phyloP scores from a whole-genome alignment of 2,888 invertebrate genomes.

The Sinotaia quadrata region DNA sequence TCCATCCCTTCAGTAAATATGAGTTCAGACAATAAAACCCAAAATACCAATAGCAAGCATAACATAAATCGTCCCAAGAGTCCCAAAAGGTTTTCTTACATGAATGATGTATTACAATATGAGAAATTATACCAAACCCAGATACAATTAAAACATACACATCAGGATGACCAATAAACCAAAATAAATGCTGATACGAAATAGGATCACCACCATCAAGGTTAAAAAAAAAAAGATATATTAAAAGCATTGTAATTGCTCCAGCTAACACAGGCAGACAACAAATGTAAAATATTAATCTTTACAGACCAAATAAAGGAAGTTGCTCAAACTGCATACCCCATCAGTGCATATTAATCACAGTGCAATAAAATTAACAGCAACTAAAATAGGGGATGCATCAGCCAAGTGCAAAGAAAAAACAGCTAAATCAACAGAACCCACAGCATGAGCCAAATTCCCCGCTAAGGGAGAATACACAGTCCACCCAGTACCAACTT shows the following conservation, averaged over 20 bases:
- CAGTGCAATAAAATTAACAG: slow-evolving; percentile 86
- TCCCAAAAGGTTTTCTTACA: slow-evolving; percentile 83
- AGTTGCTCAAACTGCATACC: slow-evolving; percentile 79
- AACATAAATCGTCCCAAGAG: slow-evolving; percentile 86
- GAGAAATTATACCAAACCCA: slow-evolving; percentile 86
- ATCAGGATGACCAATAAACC: slow-evolving; percentile 91
- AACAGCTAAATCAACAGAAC: slow-evolving; percentile 83
- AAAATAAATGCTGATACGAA: slow-evolving; percentile 87
- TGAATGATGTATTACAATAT: slow-evolving; percentile 79
- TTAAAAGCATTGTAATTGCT: slow-evolving; percentile 85
- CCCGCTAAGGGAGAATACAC: too few relatives aligned
- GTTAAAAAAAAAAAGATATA: slow-evolving; percentile 86
- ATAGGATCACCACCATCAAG: slow-evolving; percentile 86
- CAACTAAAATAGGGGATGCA: slow-evolving; percentile 79
- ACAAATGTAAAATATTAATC: slow-evolving; percentile 79
- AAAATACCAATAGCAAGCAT: slow-evolving; percentile 86
- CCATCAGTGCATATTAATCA: slow-evolving; percentile 80
- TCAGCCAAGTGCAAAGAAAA: slow-evolving; percentile 85
- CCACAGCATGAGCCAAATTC: slow-evolving; percentile 79
- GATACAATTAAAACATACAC: slow-evolving; percentile 89
- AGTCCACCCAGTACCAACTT: too few relatives aligned
- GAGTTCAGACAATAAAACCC: slow-evolving; percentile 88
- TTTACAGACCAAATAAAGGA: slow-evolving; percentile 82
- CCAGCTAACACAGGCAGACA: slow-evolving; percentile 84
- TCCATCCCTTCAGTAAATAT: slow-evolving; percentile 90